Conservation (phyloP, 2,113 vertebrate species). For the Martes martes region DNA sequence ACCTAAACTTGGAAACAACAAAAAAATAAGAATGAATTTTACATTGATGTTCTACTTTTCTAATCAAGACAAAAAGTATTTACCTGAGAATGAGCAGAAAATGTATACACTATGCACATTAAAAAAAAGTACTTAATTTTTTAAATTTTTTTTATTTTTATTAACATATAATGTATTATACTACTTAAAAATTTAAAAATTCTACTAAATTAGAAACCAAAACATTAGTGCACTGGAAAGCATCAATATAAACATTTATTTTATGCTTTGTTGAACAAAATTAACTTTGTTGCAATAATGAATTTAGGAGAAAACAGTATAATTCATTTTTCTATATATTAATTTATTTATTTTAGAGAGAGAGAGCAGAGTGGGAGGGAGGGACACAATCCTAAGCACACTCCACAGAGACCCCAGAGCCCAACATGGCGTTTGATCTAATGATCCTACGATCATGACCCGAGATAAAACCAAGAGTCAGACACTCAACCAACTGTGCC, state of each 20-base stretch:
- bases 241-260: background rate
- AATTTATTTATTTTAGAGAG: too few relatives aligned
- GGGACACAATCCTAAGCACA: too few relatives aligned
- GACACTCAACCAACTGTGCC: too few relatives aligned
- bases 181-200: background rate
- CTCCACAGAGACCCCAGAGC: too few relatives aligned
- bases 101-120: background rate
- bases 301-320: background rate
- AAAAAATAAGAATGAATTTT: background rate
- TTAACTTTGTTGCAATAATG: constrained; percentile 16
- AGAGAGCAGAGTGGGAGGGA: too few relatives aligned
- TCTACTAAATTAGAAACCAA: constrained; percentile 11
- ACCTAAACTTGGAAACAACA: background rate
- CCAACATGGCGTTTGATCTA: too few relatives aligned
- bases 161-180: too few relatives aligned
- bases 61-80: background rate
- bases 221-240: background rate
- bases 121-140: background rate
- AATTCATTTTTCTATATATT: background rate
- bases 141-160: too few relatives aligned
- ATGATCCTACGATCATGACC: too few relatives aligned
- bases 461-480: too few relatives aligned
- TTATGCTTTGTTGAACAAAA: constrained; percentile 42
- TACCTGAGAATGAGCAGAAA: background rate
- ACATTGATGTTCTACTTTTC: background rate